Percentiles rank a stretch among this genome's conserved stretches.
Conservation (phyloP, 2,888 invertebrate species). For the Tortrix viridana region DNA sequence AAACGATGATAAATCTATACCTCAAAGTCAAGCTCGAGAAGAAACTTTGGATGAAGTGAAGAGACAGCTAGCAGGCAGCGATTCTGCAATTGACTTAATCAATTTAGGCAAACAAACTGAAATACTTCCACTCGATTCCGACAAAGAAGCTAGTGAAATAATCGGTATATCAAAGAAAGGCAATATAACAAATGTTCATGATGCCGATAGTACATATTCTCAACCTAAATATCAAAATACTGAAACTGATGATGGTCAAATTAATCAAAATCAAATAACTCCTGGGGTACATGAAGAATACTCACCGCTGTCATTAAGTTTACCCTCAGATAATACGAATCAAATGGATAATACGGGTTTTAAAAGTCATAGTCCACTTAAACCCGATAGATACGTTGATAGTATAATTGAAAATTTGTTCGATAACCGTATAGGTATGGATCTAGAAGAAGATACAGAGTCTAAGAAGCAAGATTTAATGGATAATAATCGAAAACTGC, state of each 20-base stretch:
- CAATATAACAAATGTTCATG: too few species aligned
- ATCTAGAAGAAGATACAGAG: background rate
- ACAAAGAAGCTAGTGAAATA: too few species aligned
- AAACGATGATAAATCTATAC: background rate
- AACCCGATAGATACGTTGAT: background rate
- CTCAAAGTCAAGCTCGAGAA: background rate
- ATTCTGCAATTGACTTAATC: background rate
- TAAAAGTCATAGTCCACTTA: background rate
- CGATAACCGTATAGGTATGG: background rate
- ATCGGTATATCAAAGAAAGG: too few species aligned
- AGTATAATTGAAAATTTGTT: background rate
- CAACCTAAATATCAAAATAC: background rate
- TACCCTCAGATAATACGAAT: background rate
- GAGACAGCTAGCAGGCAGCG: background rate
- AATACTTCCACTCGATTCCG: too few species aligned
- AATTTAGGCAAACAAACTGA: too few species aligned
- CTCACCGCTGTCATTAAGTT: background rate
- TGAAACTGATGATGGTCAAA: background rate
- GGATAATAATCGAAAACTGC: too few species aligned
- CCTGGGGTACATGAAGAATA: background rate
- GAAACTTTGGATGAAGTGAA: background rate
- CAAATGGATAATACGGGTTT: background rate
- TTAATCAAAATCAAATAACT: background rate
- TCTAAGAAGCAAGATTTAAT: too few species aligned
- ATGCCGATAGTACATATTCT: background rate